Base-by-base conservation (phyloP, 2,113 vertebrate genomes). In the Oryzias woworae region DNA sequence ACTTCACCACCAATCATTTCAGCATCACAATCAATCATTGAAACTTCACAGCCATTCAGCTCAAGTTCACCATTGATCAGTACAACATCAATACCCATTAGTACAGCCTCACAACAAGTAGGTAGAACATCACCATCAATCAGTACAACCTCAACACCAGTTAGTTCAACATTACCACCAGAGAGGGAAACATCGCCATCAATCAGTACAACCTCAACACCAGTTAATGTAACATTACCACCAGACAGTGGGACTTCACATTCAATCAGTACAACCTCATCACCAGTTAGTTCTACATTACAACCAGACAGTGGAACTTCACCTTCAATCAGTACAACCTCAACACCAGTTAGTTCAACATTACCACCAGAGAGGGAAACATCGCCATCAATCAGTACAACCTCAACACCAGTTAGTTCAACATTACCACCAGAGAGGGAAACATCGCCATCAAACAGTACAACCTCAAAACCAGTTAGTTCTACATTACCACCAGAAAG, bases 231-330 rank as follows among this genome's bases (percentile, higher is more conserved):
- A 2, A 58, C 45, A 0, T 45, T 18, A 26, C 2, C n/a, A 20
- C n/a, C 18, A 5, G 0, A 46, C 0, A 71, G 45, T 5, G 3
- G 4, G 1, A 69, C 23, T 2, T 43, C 42, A 20, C 4, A 20
- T 15, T 6, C 14, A 24, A 1, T 1, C 0, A 45, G 14, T 6
- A 5, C 1, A 0, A 45, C 31, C 0, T 53, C 54, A 26, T 1
- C 26, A 26, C 5, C 26, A 26, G 26, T 4, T 4, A 26, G 0
- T 2, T 5, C 26, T 4, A 4, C 26, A 5, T 26, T 5, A 26
- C 26, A 26, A 26, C 26, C 26, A 26, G 26, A 4, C 26, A 20
- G 20, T 20, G 20, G 20, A 20, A 20, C 20, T 20, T 20, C 20
- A 20, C 20, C 20, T 20, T 20, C 20, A 20, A 20, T 20, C 20